Evolutionary conservation across 1,140 invertebrate genomes (phyloP).

Genomic region (Papilio glaucus): DNA sequence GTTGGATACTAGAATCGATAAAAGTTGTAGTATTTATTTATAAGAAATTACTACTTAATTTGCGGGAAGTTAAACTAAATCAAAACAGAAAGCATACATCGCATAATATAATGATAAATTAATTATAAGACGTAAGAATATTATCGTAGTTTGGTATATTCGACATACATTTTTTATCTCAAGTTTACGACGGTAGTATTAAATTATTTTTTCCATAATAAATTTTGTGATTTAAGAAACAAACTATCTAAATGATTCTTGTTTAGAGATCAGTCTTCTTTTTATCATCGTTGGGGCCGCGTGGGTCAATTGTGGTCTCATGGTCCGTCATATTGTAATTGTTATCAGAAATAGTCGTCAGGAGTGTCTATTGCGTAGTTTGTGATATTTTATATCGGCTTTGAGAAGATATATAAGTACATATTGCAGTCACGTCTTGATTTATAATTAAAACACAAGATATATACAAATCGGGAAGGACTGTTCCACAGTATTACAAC

Average conservation of each 20-base stretch:
- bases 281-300: conserved; percentile 59
- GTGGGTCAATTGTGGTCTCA: conserved; percentile 68
- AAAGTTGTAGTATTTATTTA: too few relatives aligned
- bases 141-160: not conserved
- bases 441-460: too few relatives aligned
- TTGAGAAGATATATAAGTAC: not conserved
- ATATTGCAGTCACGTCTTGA: not conserved
- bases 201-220: not conserved
- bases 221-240: not conserved
- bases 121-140: not conserved
- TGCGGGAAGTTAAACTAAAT: too few relatives aligned
- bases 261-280: conserved; percentile 49
- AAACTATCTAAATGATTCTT: not conserved
- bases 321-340: conserved; percentile 46
- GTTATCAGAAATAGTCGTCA: not conserved
- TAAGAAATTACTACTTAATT: too few relatives aligned
- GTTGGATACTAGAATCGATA: too few relatives aligned
- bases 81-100: too few relatives aligned
- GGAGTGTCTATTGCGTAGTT: conserved; percentile 15
- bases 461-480: too few relatives aligned
- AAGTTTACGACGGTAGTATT: not conserved
- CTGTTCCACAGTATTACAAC: too few relatives aligned
- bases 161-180: not conserved
- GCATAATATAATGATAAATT: not conserved
- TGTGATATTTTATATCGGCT: not conserved